phyloP scores from a whole-genome alignment of 2,888 invertebrate species.

The Amiota communis region DNA sequence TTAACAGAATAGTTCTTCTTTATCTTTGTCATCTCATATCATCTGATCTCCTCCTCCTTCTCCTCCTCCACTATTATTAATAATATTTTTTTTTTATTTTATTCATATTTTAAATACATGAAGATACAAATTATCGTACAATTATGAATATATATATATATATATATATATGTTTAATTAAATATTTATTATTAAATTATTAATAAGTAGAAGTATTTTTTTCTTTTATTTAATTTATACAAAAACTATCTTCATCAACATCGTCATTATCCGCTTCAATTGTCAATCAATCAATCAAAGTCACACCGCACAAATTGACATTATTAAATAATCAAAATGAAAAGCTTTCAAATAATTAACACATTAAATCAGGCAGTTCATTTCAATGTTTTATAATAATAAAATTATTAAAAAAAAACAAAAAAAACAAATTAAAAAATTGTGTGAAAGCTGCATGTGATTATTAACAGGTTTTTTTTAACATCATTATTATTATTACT shows the following conservation, averaged over 20 bases:
- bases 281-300: slow-evolving; percentile 6
- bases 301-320: slow-evolving; percentile 12
- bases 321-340: slow-evolving; percentile 7
- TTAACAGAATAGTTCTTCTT: slow-evolving; percentile 29
- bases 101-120: slow-evolving; percentile 9
- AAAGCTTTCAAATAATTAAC: neutral
- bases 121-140: neutral
- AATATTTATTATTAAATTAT: neutral
- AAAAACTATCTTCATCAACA: neutral
- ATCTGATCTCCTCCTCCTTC: neutral
- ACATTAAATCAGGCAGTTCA: neutral
- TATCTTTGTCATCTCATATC: slow-evolving; percentile 6
- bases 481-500: slow-evolving; percentile 21
- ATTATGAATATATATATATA: neutral
- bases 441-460: neutral
- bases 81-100: slow-evolving; percentile 20
- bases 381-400: no score
- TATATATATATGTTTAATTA: no score
- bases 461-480: slow-evolving; percentile 26
- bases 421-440: neutral
- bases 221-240: slow-evolving; percentile 1
- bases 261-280: no score
- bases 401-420: no score
- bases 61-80: neutral
- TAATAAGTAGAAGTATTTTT: neutral